Conservation (phyloP, 2,113 vertebrate genomes). For the Brachionichthys hirsutus region DNA sequence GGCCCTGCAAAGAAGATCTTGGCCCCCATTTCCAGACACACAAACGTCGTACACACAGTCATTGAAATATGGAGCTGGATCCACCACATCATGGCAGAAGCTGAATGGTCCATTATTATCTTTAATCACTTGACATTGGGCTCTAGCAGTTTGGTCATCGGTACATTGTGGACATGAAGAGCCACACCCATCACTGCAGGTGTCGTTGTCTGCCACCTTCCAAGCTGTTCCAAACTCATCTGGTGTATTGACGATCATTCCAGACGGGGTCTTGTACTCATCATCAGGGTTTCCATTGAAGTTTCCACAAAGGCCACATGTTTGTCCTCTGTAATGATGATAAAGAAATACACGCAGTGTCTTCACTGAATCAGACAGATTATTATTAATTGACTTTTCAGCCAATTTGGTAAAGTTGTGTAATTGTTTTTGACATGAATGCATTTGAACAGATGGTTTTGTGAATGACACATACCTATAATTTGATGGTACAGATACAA, state of each 20-base stretch:
- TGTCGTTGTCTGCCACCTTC: constrained; percentile 47
- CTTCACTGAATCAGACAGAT: neutral
- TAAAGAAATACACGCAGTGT: neutral
- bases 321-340: constrained; percentile 28
- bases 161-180: constrained; percentile 42
- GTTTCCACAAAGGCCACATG: constrained; percentile 72
- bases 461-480: constrained; percentile 40
- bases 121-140: constrained; percentile 57
- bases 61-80: constrained; percentile 50
- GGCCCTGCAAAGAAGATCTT: constrained; percentile 55
- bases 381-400: too few relatives aligned
- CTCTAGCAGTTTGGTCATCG: constrained; percentile 24
- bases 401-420: too few relatives aligned
- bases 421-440: too few relatives aligned
- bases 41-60: constrained; percentile 71
- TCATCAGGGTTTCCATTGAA: constrained; percentile 67
- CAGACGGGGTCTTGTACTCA: constrained; percentile 51
- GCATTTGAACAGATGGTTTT: too few relatives aligned
- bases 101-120: constrained; percentile 53
- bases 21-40: constrained; percentile 26
- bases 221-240: constrained; percentile 48
- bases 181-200: constrained; percentile 40
- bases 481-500: constrained; percentile 48
- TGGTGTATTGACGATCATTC: constrained; percentile 18
- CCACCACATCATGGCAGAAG: constrained; percentile 52